Evolutionary conservation across 2,113 vertebrate species (phyloP), one percentile per base, ranked within the genome.

Genomic region (Jacana jacana): DNA sequence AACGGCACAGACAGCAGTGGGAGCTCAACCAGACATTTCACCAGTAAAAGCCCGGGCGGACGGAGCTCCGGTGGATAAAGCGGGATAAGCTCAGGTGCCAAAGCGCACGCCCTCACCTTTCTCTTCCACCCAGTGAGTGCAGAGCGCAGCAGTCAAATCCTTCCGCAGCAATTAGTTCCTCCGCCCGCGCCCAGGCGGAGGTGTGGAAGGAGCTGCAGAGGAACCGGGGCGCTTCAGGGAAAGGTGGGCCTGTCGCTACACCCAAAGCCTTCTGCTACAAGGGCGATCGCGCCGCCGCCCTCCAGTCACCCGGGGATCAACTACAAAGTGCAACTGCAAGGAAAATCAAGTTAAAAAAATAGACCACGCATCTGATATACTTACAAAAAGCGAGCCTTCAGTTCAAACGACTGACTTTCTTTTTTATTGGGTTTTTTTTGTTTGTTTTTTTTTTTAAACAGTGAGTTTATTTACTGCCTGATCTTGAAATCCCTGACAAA

Each of bases 401-500:
- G 80, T 81, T 90, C 81, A 69, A 96, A 90, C 31, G 79, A 72
- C 58, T 71, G 48, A 52, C 31, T 81, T 68, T 58, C 61, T 46
- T 19, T 8, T 46, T 14, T 11, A 42, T 83, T 92, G 54, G 11
- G 11, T 31, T 22, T 40, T 37, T 68, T 70, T 44, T 87, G n/a
- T n/a, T 92, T 58, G 11, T 20, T 31, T 22, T 40, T 37, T 68
- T 70, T 44, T 87, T 87, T 33, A 66, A 96, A 87, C 72, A 64
- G 69, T 40, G 92, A 84, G 52, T 77, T 93, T 87, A 49, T 85
- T 88, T 81, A 94, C 91, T 86, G 80, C 81, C 76, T 82, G 48
- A 71, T 58, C 69, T 77, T 39, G 17, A 96, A 93, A 86, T 79
- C 89, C 92, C 91, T 96, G 94, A 93, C 89, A 91, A 93, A 83